A percentile compares a stretch with the other conserved stretches of the same genome.
Evolutionary conservation across 2,113 vertebrate genomes (phyloP).

Genomic region (Salvelinus fontinalis): DNA sequence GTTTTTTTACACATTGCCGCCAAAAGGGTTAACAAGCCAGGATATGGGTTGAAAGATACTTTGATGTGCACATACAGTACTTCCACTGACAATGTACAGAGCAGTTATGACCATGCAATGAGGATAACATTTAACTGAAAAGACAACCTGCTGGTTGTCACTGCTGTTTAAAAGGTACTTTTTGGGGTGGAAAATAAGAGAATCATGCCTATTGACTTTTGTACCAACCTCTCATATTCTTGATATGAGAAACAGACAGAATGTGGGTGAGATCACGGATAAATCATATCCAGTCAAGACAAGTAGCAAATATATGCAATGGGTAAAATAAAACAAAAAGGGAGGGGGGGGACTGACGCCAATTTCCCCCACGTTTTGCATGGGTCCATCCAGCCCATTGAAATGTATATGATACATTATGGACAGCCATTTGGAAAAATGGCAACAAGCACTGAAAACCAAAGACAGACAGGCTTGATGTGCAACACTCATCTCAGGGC

Average conservation of each 20-base stretch:
- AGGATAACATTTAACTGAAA: conserved; percentile 56
- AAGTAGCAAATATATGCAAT: conserved; percentile 59
- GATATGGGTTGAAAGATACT: conserved; percentile 44
- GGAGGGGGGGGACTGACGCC: not conserved
- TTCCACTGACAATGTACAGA: conserved; percentile 56
- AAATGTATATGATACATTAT: conserved; percentile 61
- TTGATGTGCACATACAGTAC: conserved; percentile 49
- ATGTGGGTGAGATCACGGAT: conserved; percentile 56
- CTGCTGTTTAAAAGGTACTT: conserved; percentile 27
- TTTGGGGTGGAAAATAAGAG: conserved; percentile 10
- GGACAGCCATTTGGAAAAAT: conserved; percentile 64
- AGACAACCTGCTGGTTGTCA: conserved; percentile 29
- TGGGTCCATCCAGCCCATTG: conserved; percentile 35
- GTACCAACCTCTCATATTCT: conserved; percentile 67
- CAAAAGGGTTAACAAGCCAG: conserved; percentile 48
- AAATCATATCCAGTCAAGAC: conserved; percentile 46
- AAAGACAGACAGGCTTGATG: conserved; percentile 44
- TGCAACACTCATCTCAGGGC: conserved; percentile 44
- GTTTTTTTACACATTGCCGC: conserved; percentile 34
- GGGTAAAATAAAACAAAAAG: conserved; percentile 49
- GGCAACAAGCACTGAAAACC: conserved; percentile 28
- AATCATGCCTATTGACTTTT: conserved; percentile 36
- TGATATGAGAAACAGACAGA: conserved; percentile 35
- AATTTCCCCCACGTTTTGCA: not conserved
- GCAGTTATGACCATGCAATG: conserved; percentile 67